These are phyloP conservation scores for Ooceraea biroi DNA, from an alignment of 1,140 invertebrate genomes.

Conservation along the genomic window DNA sequence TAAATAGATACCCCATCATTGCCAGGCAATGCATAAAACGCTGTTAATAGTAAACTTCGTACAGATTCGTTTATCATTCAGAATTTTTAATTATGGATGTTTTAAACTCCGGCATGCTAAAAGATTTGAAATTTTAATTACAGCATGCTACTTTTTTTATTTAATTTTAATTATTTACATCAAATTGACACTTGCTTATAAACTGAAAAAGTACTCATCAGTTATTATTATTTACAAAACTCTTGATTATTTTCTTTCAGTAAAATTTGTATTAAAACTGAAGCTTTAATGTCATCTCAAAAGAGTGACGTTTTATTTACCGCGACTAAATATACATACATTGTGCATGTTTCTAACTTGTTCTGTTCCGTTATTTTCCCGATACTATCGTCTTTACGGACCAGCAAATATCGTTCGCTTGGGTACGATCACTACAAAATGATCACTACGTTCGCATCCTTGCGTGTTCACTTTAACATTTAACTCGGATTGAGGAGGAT, in stretches of 20 bases:
- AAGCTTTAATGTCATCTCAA: conserved; percentile 49
- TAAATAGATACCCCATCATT: conserved; percentile 12
- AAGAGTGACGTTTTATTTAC: conserved; percentile 32
- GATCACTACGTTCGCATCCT: too few relatives aligned
- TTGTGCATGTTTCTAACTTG: conserved; percentile 11
- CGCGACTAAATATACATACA: conserved; percentile 12
- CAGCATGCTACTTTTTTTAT: too few relatives aligned
- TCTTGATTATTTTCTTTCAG: too few relatives aligned
- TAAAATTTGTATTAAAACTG: too few relatives aligned
- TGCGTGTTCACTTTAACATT: conserved; percentile 49
- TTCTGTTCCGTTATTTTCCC: neutral
- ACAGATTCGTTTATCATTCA: conserved; percentile 4
- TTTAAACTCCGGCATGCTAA: neutral
- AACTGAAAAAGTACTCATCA: neutral
- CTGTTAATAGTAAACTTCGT: neutral
- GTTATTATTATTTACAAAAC: neutral
- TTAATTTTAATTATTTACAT: too few relatives aligned
- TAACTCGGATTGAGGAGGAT: conserved; percentile 58
- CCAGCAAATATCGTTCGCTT: neutral
- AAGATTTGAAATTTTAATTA: neutral
- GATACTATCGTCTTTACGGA: neutral
- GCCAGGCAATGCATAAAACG: neutral
- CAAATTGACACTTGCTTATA: too few relatives aligned
- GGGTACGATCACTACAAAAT: conserved; percentile 20
- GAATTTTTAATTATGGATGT: conserved; percentile 8